Conservation (phyloP, 2,888 invertebrate genomes). For the Kuschelorhynchus macadamiae region DNA sequence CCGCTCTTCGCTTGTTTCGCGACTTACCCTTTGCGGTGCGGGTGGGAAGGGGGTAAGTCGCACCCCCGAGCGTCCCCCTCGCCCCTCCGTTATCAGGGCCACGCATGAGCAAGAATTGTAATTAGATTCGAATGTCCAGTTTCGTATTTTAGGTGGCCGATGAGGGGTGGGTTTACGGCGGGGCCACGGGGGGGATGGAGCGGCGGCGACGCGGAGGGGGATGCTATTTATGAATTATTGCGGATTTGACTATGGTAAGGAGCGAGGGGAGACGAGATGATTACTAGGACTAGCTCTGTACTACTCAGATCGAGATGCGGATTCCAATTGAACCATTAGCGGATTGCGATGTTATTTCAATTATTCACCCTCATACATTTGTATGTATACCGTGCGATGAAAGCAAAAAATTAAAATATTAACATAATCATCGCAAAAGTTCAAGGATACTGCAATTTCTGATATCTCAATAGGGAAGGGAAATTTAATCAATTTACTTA, state of each 20-base stretch:
- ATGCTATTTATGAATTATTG: slow-evolving; percentile 45
- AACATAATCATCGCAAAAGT: no score
- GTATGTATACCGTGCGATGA: no score
- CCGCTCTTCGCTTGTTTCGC: slow-evolving; percentile 50
- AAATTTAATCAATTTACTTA: no score
- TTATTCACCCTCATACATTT: no score
- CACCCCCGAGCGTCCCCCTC: slow-evolving; percentile 29
- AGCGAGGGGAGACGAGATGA: slow-evolving; percentile 18
- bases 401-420: no score
- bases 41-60: slow-evolving; percentile 55
- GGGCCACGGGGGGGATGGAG: slow-evolving; percentile 48
- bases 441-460: no score
- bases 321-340: not conserved
- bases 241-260: slow-evolving; percentile 31
- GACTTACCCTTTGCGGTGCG: slow-evolving; percentile 51
- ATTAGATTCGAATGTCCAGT: slow-evolving; percentile 72
- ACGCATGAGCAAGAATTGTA: slow-evolving; percentile 71
- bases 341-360: no score
- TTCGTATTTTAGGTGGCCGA: slow-evolving; percentile 62
- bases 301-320: slow-evolving; percentile 6
- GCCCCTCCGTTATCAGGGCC: slow-evolving; percentile 53
- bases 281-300: not conserved
- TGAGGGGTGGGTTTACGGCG: slow-evolving; percentile 38
- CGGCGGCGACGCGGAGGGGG: slow-evolving; percentile 40
- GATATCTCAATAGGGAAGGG: no score